Percentiles rank a stretch among this genome's conserved stretches.
Conservation (phyloP, 2,113 vertebrate genomes). For the Alethe castanea region DNA sequence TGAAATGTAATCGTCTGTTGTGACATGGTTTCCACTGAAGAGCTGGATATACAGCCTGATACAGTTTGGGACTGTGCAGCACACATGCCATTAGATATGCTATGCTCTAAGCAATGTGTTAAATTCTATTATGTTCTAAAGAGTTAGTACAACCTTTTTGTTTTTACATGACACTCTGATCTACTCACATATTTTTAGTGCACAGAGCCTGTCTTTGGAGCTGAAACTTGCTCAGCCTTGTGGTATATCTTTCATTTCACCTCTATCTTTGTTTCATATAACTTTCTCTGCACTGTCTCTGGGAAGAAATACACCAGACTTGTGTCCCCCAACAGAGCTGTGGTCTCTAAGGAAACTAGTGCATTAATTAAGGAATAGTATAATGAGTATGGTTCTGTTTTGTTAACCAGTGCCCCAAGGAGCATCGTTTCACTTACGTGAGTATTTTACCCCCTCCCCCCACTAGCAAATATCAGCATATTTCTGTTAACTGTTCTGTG, state of each 20-base stretch:
- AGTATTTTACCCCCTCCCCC: background rate
- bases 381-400: constrained; percentile 47
- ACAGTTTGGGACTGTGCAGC: background rate
- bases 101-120: background rate
- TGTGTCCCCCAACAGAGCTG: constrained; percentile 57
- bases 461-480: constrained; percentile 10
- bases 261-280: constrained; percentile 41
- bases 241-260: constrained; percentile 34
- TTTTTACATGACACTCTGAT: background rate
- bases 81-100: background rate
- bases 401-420: constrained; percentile 41
- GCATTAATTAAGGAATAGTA: constrained; percentile 52
- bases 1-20: background rate
- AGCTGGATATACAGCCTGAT: background rate
- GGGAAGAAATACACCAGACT: constrained; percentile 37
- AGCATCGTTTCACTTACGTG: constrained; percentile 25
- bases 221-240: background rate
- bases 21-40: background rate
- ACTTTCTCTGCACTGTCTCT: background rate
- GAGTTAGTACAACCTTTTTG: background rate
- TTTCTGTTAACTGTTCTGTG: constrained; percentile 36
- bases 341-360: constrained; percentile 51
- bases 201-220: background rate
- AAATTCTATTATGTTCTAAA: background rate
- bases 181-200: background rate